Conservation (phyloP, 2,797 vertebrate species). For the Setipinna tenuifilis region DNA sequence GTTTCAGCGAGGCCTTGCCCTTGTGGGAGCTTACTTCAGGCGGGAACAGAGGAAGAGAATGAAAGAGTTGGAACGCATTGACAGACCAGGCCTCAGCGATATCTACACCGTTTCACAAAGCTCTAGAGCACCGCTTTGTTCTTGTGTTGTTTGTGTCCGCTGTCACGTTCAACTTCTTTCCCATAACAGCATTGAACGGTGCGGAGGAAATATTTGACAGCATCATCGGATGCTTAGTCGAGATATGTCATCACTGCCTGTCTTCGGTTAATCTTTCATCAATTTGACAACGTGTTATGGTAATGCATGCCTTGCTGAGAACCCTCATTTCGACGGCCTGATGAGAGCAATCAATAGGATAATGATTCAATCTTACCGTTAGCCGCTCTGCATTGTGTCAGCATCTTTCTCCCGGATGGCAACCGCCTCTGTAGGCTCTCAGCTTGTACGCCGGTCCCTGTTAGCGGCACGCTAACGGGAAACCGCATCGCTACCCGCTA, state of each 20-base stretch:
- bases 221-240: background rate
- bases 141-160: conserved; percentile 1
- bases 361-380: conserved; percentile 25
- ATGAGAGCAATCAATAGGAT: conserved; percentile 17
- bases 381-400: background rate
- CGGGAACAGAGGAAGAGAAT: background rate
- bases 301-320: conserved; percentile 11
- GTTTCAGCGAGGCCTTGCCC: background rate
- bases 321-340: conserved; percentile 3
- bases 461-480: background rate
- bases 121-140: background rate
- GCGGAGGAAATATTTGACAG: background rate
- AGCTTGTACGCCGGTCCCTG: background rate
- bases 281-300: background rate
- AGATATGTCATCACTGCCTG: background rate
- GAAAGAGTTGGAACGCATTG: background rate
- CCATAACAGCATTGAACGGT: conserved; percentile 5
- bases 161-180: background rate
- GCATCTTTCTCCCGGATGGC: background rate
- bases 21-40: background rate
- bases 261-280: conserved; percentile 13
- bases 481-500: background rate
- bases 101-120: background rate
- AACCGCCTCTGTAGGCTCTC: background rate
- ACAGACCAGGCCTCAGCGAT: background rate